Percentiles rank a stretch among this genome's conserved stretches.
phyloP scores from a whole-genome alignment of 2,888 invertebrate genomes.

The Pristionchus arcanus region DNA sequence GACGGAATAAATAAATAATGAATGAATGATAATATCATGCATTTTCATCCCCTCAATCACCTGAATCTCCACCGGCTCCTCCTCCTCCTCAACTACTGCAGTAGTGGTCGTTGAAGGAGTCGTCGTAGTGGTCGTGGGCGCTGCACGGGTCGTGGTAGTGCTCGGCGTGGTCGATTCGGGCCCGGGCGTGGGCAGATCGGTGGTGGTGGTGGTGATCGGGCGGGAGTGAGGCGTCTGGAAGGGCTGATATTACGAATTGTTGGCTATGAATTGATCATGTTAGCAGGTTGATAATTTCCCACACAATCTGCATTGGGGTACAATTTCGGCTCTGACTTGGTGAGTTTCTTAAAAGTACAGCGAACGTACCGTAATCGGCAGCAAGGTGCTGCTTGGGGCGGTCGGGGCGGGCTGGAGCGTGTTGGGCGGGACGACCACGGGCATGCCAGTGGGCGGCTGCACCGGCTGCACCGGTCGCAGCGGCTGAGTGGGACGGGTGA shows the following conservation, averaged over 20 bases:
- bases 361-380: not conserved
- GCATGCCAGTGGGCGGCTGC: constrained; percentile 34
- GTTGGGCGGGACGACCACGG: constrained; percentile 38
- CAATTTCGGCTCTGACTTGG: no score
- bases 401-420: constrained; percentile 35
- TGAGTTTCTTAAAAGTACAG: no score
- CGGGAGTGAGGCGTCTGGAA: not conserved
- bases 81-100: not conserved
- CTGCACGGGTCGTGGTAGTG: not conserved
- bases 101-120: not conserved
- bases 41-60: not conserved
- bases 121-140: constrained; percentile 18
- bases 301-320: no score
- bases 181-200: constrained; percentile 45
- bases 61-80: constrained; percentile 26
- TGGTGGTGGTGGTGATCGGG: not conserved
- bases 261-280: no score
- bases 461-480: constrained; percentile 45
- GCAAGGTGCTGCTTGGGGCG: not conserved
- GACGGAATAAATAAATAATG: no score
- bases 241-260: not conserved
- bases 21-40: no score
- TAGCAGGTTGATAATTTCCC: not conserved
- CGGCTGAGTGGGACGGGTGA: not conserved
- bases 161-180: constrained; percentile 25